Conservation (phyloP, 2,888 invertebrate species). For the Prosopocoilus inquinatus region DNA sequence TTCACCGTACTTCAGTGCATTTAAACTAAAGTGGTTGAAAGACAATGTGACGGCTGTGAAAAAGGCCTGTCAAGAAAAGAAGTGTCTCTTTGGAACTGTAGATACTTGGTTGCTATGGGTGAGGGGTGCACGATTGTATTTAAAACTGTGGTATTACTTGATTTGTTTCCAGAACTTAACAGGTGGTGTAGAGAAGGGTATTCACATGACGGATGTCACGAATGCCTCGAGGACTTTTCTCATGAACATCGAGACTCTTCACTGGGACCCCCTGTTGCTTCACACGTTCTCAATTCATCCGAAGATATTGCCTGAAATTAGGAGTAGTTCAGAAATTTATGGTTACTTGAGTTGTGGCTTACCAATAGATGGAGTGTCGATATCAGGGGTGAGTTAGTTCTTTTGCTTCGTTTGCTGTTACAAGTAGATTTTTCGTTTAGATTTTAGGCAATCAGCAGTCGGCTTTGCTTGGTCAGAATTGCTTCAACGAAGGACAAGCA, state of each 20-base stretch:
- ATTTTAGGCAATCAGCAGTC: conserved; percentile 96
- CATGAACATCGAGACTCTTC: conserved; percentile 83
- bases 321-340: conserved; percentile 90
- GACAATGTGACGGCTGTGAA: conserved; percentile 82
- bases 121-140: too few relatives aligned
- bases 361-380: conserved; percentile 74
- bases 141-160: neutral
- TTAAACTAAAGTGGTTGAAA: conserved; percentile 91
- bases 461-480: conserved; percentile 88
- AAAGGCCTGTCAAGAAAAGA: conserved; percentile 69
- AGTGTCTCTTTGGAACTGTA: conserved; percentile 86
- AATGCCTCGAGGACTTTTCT: conserved; percentile 96
- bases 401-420: conserved; percentile 3
- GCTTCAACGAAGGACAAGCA: conserved; percentile 82
- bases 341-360: conserved; percentile 68
- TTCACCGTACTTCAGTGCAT: conserved; percentile 91
- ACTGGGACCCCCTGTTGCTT: conserved; percentile 85
- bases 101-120: conserved; percentile 97
- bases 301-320: conserved; percentile 82
- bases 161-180: conserved; percentile 62
- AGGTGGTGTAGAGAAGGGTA: conserved; percentile 61
- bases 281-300: conserved; percentile 84
- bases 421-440: conserved; percentile 51
- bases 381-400: conserved; percentile 72
- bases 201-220: conserved; percentile 92